A percentile compares a stretch with the other conserved stretches of the same genome.
These are phyloP conservation scores for Stegostoma tigrinum DNA, from an alignment of 2,113 vertebrate species.

Conservation along the genomic window DNA sequence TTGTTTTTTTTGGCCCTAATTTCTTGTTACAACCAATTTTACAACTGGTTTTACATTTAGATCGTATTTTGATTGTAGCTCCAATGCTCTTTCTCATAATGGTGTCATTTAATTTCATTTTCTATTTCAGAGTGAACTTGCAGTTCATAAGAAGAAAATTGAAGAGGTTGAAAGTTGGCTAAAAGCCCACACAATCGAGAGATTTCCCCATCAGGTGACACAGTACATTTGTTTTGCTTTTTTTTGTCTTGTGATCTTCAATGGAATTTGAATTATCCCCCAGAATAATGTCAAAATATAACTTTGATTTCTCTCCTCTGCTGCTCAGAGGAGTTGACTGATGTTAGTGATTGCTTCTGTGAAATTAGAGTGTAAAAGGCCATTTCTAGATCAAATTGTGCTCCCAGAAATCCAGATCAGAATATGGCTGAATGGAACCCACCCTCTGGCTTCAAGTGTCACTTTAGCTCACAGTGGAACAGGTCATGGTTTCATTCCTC, in stretches of 20 bases:
- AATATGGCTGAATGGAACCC: not conserved
- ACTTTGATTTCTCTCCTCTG: not conserved
- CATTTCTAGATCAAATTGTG: not conserved
- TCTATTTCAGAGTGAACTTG: conserved; percentile 65
- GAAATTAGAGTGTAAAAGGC: not conserved
- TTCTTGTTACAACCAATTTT: too few relatives aligned
- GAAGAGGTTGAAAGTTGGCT: conserved; percentile 91
- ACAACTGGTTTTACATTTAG: not conserved
- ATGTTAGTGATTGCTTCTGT: not conserved
- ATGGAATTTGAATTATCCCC: not conserved
- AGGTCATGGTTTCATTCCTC: not conserved
- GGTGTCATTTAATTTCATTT: conserved; percentile 29
- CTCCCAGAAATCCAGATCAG: not conserved
- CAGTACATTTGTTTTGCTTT: not conserved
- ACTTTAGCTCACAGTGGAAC: not conserved
- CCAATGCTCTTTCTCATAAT: not conserved
- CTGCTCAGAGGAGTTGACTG: not conserved
- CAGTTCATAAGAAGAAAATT: conserved; percentile 91
- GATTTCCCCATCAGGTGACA: conserved; percentile 61
- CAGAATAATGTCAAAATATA: not conserved
- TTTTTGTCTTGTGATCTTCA: not conserved
- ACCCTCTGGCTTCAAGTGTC: not conserved
- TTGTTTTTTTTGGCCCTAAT: too few relatives aligned
- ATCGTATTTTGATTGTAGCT: not conserved
- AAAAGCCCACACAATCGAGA: conserved; percentile 55